Evolutionary conservation across 2,888 invertebrate genomes (phyloP), one percentile per base, ranked within the genome.

Genomic region (Coleophora deauratella): DNA sequence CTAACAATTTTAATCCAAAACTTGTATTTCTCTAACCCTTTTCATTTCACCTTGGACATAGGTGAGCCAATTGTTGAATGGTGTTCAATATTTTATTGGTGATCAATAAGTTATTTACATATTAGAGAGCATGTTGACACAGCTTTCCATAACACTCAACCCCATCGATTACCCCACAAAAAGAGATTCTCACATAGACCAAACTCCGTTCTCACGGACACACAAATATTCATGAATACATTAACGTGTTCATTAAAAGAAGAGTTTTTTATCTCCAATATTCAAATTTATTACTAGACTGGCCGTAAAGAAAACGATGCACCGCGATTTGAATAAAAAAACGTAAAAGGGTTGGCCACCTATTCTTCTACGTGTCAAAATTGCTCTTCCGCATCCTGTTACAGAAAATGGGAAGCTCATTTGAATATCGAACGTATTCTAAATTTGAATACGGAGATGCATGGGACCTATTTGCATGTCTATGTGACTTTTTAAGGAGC

Each of bases 331-430:
- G 70, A 81, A 82, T 81, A 77, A 64, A 66, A 65, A 66, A 66
- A 62, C 55, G 66, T 61, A 68, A 72, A 73, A 73, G 78, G 76
- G 75, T 71, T 63, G 61, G 57, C 53, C 70, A 21, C 21, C 21
- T 63, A 82, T 84, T 85, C 81, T 82, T 75, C 67, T 55, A 63
- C 78, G 85, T 84, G 85, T 84, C 82, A 82, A 80, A 84, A 82
- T 80, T 79, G 72, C 72, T 81, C 82, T 82, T 82, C 82, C 78
- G 73, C 66, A 57, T 76, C 69, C 68, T 57, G 59, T 58, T 58
- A 63, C 53, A 62, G 54, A 66, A 66, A 72, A 70, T 66, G 65
- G 62, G 62, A 21, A 60, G 56, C 65, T 73, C 63, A 79, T 85
- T 85, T 82, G 78, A 82, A 84, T 84, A 79, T 77, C 72, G 74